Evolutionary conservation across 2,113 vertebrate genomes (phyloP), one percentile per base, ranked within the genome.

Genomic region (Gobius niger): DNA sequence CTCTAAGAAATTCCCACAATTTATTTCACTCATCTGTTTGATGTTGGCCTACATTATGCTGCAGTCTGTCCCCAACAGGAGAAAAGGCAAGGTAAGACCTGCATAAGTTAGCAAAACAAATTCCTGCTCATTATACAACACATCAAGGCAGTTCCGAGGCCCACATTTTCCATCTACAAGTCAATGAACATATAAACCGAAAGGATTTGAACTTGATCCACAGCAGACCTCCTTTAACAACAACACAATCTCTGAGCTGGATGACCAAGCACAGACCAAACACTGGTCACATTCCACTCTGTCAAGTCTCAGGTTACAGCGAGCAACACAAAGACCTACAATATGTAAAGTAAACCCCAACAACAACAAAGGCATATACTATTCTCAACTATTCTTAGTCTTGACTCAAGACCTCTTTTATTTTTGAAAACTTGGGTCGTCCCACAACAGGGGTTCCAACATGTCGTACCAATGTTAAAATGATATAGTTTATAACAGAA

Each of bases 271-370:
- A 80, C 59, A 46, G 54, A 74, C 77, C 44, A 75, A 47, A 68
- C 47, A 54, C 6, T 57, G 66, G 34, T 87, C 71, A 75, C n/a
- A 65, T 85, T 88, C 75, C 77, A 76, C 65, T 65, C 67, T 60
- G 46, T 42, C 53, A 44, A 12, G 64, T 68, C 56, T 74, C 7
- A 70, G 12, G 56, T 83, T 80, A 72, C 76, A 67, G 15, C 47
- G 66, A 61, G 50, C 50, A 12, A 56, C 16, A 74, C 9, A 7
- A 15, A 63, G 63, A 9, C 40, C 68, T 42, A 47, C 71, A 72
- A 71, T 63, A 44, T 44, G 60, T 50, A 70, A 74, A 44, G 61
- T 16, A 54, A 66, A 77, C 63, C 64, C 68, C 24, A 60, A 2
- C 12, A 65, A n/a, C 62, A 44, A 51, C 14, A 47, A 24, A 2